Conservation (phyloP, 2,113 vertebrate species). For the Catharus bicknelli region DNA sequence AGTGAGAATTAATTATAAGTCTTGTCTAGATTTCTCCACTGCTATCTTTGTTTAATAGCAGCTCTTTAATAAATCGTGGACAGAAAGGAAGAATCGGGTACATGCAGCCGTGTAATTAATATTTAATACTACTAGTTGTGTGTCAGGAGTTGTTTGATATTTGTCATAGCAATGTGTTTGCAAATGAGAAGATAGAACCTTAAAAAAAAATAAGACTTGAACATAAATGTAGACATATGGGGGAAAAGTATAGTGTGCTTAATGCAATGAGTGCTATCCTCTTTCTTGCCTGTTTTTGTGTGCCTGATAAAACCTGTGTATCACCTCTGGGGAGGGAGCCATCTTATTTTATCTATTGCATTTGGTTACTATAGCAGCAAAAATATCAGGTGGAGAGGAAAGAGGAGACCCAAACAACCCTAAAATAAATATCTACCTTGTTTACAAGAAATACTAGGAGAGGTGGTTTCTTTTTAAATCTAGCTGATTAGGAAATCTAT, state of each 20-base stretch:
- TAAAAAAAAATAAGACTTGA: background rate
- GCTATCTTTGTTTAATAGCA: background rate
- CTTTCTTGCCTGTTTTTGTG: background rate
- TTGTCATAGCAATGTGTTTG: background rate
- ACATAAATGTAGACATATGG: background rate
- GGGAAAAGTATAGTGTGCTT: fast-evolving
- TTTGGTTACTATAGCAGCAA: constrained; percentile 81
- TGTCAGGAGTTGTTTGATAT: background rate
- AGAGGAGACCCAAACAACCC: background rate
- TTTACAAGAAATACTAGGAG: constrained; percentile 15
- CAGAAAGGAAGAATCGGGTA: background rate
- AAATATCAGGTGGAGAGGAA: constrained; percentile 40
- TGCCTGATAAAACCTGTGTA: background rate
- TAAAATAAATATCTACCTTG: constrained; percentile 36
- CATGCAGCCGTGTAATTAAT: background rate
- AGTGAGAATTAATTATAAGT: background rate
- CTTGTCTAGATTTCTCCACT: background rate
- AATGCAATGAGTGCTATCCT: background rate
- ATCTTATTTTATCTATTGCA: constrained; percentile 64
- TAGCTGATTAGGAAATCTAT: background rate
- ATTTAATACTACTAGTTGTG: background rate
- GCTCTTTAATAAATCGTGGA: background rate
- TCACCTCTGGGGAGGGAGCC: constrained; percentile 38
- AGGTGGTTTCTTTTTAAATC: background rate
- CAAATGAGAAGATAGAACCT: background rate